Conservation (phyloP, 2,888 invertebrate genomes). For the Hydropsyche betteni region DNA sequence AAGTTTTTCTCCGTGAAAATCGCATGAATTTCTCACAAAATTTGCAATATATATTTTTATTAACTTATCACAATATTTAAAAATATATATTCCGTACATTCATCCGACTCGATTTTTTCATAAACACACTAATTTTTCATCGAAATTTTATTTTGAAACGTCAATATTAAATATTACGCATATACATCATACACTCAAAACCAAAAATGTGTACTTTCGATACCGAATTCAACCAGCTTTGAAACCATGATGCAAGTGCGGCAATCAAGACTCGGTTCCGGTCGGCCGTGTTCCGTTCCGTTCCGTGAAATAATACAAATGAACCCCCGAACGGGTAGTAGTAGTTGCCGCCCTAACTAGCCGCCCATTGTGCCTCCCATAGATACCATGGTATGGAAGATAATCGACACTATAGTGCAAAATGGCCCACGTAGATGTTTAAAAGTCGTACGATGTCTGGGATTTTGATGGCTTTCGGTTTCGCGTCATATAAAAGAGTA, state of each 20-base stretch:
- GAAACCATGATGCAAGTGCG: neutral
- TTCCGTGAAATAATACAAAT: constrained; percentile 47
- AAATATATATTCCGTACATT: too few species aligned
- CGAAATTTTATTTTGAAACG: too few species aligned
- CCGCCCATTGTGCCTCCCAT: constrained; percentile 41
- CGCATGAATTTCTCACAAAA: too few species aligned
- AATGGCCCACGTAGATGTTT: too few species aligned
- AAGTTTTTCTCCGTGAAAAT: too few species aligned
- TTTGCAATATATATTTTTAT: too few species aligned
- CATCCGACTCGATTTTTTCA: too few species aligned
- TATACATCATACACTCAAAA: neutral
- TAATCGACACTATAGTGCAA: constrained; percentile 8
- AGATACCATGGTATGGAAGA: constrained; percentile 3
- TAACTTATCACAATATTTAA: too few species aligned
- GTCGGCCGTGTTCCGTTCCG: constrained; percentile 42
- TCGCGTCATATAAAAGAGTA: too few species aligned
- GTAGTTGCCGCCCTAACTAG: constrained; percentile 44
- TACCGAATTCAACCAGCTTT: constrained; percentile 5
- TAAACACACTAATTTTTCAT: too few species aligned
- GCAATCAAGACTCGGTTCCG: constrained; percentile 49
- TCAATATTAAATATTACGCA: neutral
- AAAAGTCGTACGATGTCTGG: too few species aligned
- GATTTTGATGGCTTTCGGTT: too few species aligned
- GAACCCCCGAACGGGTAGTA: constrained; percentile 37
- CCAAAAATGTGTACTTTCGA: neutral